Base-by-base conservation (phyloP, 2,888 invertebrate species). In the Criorhina ranunculi region DNA sequence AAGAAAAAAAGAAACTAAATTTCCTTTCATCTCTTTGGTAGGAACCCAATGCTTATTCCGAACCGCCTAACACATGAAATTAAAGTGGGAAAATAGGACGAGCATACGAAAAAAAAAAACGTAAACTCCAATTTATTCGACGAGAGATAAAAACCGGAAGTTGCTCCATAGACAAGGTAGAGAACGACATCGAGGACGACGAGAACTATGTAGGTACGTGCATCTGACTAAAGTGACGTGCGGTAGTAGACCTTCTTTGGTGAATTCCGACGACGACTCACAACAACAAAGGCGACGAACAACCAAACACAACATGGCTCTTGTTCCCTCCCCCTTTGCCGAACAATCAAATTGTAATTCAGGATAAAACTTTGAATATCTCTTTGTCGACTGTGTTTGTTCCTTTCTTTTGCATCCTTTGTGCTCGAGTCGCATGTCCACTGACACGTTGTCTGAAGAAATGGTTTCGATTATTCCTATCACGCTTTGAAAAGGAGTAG, bases 321-420 rank as follows among this genome's bases (percentile, higher is more conserved):
- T 67, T 75, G 75, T 86, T 80, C 85, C 75, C 73, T 53, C 82
- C 78, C 85, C 75, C 73, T 53, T 80, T 80, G 82, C 72, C 86
- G 69, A 87, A 75, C 86, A 87, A 87, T 87, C 86, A 86, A 87
- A 87, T 87, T 87, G 87, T 86, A 87, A 87, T 87, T 87, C 87
- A 86, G 86, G 87, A 86, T 86, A 86, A 87, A 86, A 87, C 86
- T 86, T 87, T 87, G 86, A 86, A 87, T 87, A 87, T 85, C 86
- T 87, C 76, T 72, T 79, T 80, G 85, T 80, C 70, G 75, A 53
- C 72, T 86, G 77, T 85, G 76, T 87, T 86, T 83, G 81, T 78
- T 70, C 85, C 69, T 72, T 78, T 70, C 73, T 12, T 55, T 66
- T 70, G 66, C 59, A 62, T 80, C 73, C 70, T 62, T 51, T 79